Evolutionary conservation across 1,140 invertebrate genomes (phyloP), one percentile per base, ranked within the genome.

Genomic region (Heliconius hewitsoni): DNA sequence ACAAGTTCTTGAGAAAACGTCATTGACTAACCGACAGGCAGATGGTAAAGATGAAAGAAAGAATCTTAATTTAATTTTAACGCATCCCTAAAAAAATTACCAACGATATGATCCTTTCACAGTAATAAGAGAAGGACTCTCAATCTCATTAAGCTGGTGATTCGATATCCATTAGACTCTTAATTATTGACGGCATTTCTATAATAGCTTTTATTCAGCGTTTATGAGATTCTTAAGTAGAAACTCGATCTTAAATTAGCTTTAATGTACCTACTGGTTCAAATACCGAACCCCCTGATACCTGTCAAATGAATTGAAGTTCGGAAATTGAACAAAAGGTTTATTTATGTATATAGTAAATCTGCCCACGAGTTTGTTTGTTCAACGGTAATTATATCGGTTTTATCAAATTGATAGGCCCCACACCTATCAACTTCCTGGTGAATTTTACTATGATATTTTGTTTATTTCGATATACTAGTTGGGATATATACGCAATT

Each of bases 121-220:
- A 42, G 71, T 74, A 81, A 81, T 81, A 60, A 81, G 71, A 73
- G 76, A 77, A 81, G 71, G 75, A 81, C 73, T 81, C 71, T 80
- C 74, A 77, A 81, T 81, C 71, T 76, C 79, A 81, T 81, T 81
- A 81, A 71, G 74, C 46, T 73, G 75, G 76, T 72, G 79, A 76
- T 80, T 76, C 75, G 71, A 80, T 80, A 80, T 50, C 79, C 79
- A 80, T 80, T 77, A 80, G 74, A 76, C 37, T 39, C 74, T 80
- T 77, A 72, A 80, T 78, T 80, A 80, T 80, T 80, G 57, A 55
- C 72, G 79, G 55, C 9, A 80, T 80, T 73, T 74, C 50, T 66
- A 76, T 74, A 73, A 73, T 75, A 50, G 74, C 27, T 27, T 37
- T 80, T 46, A 76, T 80, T 71, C 71, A 72, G 30, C 71, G 18